These are phyloP conservation scores for Rhinella marina DNA, from an alignment of 2,797 vertebrate species.

Conservation along the genomic window DNA sequence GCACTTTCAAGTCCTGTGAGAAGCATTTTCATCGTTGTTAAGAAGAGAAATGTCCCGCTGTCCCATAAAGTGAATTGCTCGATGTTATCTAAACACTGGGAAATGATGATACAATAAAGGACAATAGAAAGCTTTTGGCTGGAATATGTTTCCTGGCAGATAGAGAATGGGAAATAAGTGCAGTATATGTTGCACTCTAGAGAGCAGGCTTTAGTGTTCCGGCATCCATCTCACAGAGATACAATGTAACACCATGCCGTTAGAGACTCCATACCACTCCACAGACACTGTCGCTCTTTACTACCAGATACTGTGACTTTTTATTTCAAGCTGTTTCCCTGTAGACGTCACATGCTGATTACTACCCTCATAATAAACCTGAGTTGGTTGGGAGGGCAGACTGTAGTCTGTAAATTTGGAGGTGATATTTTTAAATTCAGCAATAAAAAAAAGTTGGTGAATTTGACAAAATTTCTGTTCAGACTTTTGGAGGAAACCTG, in stretches of 20 bases:
- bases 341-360: neutral
- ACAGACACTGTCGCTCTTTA: neutral
- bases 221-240: slow-evolving; percentile 48
- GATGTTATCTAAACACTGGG: slow-evolving; percentile 58
- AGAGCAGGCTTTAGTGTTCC: slow-evolving; percentile 39
- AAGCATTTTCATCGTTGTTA: slow-evolving; percentile 55
- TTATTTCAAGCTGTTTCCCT: slow-evolving; percentile 1
- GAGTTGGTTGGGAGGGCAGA: neutral
- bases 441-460: too few relatives aligned
- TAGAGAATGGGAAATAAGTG: slow-evolving; percentile 46
- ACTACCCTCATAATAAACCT: neutral
- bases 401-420: neutral
- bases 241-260: slow-evolving; percentile 11
- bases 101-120: slow-evolving; percentile 60
- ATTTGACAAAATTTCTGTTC: too few relatives aligned
- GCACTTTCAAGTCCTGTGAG: slow-evolving; percentile 24
- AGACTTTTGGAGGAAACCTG: neutral
- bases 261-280: neutral
- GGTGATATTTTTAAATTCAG: neutral
- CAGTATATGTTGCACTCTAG: slow-evolving; percentile 49
- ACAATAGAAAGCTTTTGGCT: slow-evolving; percentile 52
- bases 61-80: slow-evolving; percentile 58
- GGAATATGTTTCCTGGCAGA: slow-evolving; percentile 50
- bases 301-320: neutral
- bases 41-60: slow-evolving; percentile 55